Evolutionary conservation across 2,888 invertebrate species (phyloP).

Genomic region (Mimumesa dahlbomi): DNA sequence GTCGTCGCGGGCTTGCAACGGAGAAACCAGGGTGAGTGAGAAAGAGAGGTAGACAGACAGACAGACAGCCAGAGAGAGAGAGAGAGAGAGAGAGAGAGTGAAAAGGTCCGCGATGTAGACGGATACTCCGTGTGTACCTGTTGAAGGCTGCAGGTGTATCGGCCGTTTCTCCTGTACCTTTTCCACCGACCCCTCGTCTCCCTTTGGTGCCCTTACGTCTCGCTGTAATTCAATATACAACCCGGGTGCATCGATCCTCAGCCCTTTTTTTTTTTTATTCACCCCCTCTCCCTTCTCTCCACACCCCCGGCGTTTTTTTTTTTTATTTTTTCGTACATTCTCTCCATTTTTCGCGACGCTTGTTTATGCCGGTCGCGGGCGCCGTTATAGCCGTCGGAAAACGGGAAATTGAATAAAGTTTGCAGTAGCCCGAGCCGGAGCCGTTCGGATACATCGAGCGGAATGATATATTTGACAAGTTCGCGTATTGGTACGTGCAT

Average conservation of each 20-base stretch:
- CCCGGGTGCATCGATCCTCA: background rate
- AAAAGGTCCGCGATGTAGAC: conserved; percentile 22
- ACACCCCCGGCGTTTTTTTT: no score
- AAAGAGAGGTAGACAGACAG: no score
- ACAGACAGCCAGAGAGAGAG: no score
- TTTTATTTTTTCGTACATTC: no score
- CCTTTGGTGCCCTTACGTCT: conserved; percentile 19
- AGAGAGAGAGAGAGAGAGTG: no score
- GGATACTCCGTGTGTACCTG: conserved; percentile 44
- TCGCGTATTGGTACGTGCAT: conserved; percentile 69
- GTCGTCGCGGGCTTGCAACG: conserved; percentile 3
- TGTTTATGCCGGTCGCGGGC: conserved; percentile 43
- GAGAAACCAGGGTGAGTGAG: no score
- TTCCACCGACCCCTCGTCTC: background rate
- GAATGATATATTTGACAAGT: conserved; percentile 76
- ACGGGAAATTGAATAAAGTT: conserved; percentile 73
- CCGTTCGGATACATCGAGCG: conserved; percentile 69
- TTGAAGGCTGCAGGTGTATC: conserved; percentile 53
- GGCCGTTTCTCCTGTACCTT: background rate
- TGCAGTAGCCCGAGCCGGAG: conserved; percentile 44
- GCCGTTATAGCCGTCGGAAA: conserved; percentile 26
- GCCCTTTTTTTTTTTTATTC: conserved; percentile 4
- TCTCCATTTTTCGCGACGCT: conserved; percentile 10
- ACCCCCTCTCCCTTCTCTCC: background rate
- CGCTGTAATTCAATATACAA: conserved; percentile 50